These are phyloP conservation scores for Eleginops maclovinus DNA, from an alignment of 2,113 vertebrate species.

Conservation along the genomic window DNA sequence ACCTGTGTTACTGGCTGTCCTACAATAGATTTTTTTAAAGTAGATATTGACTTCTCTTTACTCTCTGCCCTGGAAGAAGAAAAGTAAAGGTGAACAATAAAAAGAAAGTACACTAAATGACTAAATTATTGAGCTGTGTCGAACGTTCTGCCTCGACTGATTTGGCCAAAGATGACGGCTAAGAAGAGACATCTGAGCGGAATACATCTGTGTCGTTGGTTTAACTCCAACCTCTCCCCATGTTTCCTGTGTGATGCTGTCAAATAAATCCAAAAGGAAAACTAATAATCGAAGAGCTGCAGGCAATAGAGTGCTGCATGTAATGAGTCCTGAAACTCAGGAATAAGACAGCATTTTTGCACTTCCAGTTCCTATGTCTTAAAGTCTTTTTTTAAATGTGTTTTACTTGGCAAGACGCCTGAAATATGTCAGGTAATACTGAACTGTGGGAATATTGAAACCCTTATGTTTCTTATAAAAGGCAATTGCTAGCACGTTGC, in stretches of 20 bases:
- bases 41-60: not conserved
- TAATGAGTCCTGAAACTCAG: too few relatives aligned
- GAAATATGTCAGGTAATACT: too few relatives aligned
- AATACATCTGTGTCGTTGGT: not conserved
- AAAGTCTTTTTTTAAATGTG: too few relatives aligned
- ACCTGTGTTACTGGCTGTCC: not conserved
- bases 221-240: not conserved
- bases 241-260: not conserved
- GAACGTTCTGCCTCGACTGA: not conserved
- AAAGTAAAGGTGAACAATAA: conserved; percentile 9
- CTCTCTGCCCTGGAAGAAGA: not conserved
- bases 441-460: too few relatives aligned
- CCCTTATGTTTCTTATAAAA: too few relatives aligned
- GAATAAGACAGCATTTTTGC: too few relatives aligned
- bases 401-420: too few relatives aligned
- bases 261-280: not conserved
- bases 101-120: not conserved
- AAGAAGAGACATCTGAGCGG: not conserved
- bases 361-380: too few relatives aligned
- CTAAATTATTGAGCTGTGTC: not conserved
- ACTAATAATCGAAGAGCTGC: not conserved
- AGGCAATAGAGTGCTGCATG: too few relatives aligned
- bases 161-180: not conserved
- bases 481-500: too few relatives aligned
- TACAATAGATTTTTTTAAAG: not conserved